Base-by-base conservation (phyloP, 2,797 vertebrate genomes). In the Megaceryle alcyon region DNA sequence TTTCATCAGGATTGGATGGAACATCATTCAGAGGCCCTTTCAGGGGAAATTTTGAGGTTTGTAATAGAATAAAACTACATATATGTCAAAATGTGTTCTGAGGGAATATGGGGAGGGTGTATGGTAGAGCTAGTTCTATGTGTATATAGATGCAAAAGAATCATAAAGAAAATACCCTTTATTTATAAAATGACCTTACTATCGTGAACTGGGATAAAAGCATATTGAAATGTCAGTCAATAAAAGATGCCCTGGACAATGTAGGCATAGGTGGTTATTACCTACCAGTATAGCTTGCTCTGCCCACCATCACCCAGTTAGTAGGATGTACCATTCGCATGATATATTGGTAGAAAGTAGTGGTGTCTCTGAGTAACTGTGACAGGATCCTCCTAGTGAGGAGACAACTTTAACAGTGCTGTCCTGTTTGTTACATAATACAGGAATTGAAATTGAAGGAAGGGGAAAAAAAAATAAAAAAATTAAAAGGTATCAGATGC, bases 1-100 rank as follows among this genome's bases (percentile, higher is more conserved):
- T 99, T 98, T 99, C 99, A 97, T 99, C 99, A 94, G 99, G 99
- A 98, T 98, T 99, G 98, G 99, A 99, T 97, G 99, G 99, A 98
- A 99, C 98, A 92, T 98, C 98, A 95, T 98, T 98, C 98, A 97
- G 98, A 98, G 98, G 98, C 96, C 98, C 98, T 97, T 98, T 98
- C 97, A 98, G 98, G 97, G 98, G 98, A 98, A 99, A 99, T 96
- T 99, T 99, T 95, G 99, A 99, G 99, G 99, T 99, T 98, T 97
- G 98, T 97, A 98, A 97, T 96, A 95, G 97, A 97, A 95, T 71
- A 86, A 95, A 92, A 94, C 53, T 92, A 97, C 96, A 93, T 97
- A 66, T 56, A 71, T 95, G 57, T 85, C 64, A 72, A 88, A 93
- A 71, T 73, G 20, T 96, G 64, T 96, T 69, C 86, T 86, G 87